These are phyloP conservation scores for Aromia moschata DNA, from an alignment of 2,888 invertebrate genomes.

Conservation along the genomic window DNA sequence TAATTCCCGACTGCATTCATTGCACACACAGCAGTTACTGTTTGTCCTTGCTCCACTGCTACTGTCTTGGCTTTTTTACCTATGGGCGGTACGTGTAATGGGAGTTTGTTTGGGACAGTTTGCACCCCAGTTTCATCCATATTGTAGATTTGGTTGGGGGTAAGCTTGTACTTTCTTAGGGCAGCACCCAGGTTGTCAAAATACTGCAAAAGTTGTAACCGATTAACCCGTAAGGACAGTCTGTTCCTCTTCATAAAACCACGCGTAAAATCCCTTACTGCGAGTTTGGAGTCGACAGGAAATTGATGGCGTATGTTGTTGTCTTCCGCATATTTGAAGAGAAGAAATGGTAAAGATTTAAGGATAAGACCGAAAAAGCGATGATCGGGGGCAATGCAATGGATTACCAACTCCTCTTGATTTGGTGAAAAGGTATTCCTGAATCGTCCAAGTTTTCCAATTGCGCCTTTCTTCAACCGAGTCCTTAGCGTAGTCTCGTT, in stretches of 20 bases:
- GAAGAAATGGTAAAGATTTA: conserved; percentile 9
- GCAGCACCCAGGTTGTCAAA: conserved; percentile 22
- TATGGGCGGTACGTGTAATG: conserved; percentile 32
- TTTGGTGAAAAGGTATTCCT: conserved; percentile 6
- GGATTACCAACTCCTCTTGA: conserved; percentile 21
- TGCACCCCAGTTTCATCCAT: conserved; percentile 34
- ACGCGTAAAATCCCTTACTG: conserved; percentile 7
- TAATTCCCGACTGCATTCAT: conserved; percentile 25
- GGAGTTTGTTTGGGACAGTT: conserved; percentile 41
- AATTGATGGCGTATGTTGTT: conserved; percentile 8
- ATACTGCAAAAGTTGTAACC: conserved; percentile 24
- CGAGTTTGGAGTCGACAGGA: conserved; percentile 1
- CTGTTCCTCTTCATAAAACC: conserved; percentile 12
- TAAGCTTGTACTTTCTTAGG: conserved; percentile 35
- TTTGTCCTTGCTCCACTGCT: conserved; percentile 42
- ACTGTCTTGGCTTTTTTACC: conserved; percentile 29
- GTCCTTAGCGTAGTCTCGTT: conserved; percentile 16
- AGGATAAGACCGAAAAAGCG: conserved; percentile 10
- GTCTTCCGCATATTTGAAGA: conserved; percentile 6
- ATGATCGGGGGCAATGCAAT: conserved; percentile 5
- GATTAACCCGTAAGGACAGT: conserved; percentile 3
- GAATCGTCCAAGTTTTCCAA: conserved; percentile 18
- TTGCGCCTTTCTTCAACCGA: conserved; percentile 22
- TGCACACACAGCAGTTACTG: conserved; percentile 41
- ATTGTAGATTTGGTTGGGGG: conserved; percentile 45